These are phyloP conservation scores for Phenganax subtilis DNA, from an alignment of 92 coral and sea anemone genomes.

Conservation along the genomic window DNA sequence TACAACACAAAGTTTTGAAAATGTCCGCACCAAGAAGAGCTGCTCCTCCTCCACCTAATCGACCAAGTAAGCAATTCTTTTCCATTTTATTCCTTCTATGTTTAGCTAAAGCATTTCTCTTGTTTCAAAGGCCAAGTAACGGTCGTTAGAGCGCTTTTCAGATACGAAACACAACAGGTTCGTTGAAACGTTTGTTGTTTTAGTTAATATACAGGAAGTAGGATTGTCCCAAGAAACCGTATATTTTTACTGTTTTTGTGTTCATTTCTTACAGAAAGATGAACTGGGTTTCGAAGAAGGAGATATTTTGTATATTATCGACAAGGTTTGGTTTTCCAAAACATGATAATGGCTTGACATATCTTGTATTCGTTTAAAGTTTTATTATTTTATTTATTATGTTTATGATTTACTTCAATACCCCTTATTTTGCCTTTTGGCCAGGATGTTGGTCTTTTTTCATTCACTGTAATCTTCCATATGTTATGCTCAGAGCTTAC, in stretches of 20 bases:
- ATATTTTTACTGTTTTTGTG: neutral
- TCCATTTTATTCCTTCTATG: neutral
- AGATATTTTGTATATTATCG: conserved; percentile 81
- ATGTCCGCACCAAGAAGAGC: conserved; percentile 60
- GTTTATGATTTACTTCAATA: no score
- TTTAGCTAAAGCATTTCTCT: neutral
- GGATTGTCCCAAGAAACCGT: neutral
- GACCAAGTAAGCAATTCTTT: conserved; percentile 65
- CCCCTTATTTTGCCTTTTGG: no score
- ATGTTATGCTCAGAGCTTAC: no score
- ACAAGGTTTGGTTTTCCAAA: conserved; percentile 57
- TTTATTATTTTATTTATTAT: no score
- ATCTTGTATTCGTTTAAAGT: no score
- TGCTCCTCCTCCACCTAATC: conserved; percentile 89
- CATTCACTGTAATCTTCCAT: no score
- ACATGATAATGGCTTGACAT: no score
- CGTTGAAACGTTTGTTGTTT: neutral
- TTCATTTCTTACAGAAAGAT: conserved; percentile 60
- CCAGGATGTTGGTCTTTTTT: no score
- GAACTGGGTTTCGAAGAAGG: conserved; percentile 97
- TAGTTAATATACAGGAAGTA: conserved; percentile 13
- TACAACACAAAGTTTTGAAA: no score
- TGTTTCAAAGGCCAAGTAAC: conserved; percentile 75
- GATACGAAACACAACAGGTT: conserved; percentile 93
- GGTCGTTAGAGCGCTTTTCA: conserved; percentile 82